Evolutionary conservation across 2,888 invertebrate species (phyloP), one percentile per base, ranked within the genome.

Genomic region (Xestia c-nigrum): DNA sequence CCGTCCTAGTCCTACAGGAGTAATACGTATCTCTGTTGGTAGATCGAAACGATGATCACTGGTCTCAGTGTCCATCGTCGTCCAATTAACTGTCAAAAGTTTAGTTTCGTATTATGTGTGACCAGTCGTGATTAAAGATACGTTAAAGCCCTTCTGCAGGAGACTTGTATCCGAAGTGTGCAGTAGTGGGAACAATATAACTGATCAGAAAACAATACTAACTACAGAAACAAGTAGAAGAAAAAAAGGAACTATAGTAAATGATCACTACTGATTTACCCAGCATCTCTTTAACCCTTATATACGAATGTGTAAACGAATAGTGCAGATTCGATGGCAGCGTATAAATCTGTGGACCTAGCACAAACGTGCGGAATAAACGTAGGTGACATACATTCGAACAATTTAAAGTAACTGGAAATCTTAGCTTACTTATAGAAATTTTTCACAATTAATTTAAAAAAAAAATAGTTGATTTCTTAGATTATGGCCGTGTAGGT

Each of bases 271-370:
- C 66, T 7, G 47, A 12, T 47, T 21, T 47, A 16, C 19, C 40
- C 19, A 24, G 24, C 43, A 52, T 43, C 40, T 55, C n/a, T 2
- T 38, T 38, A 73, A 52, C 19, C 43, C 16, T 40, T 16, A 55
- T 9, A 31, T 14, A 68, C 31, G 38, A 66, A 81, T 57, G 21
- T 66, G 40, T 72, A 79, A 76, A 85, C 75, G 72, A 82, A 84
- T 76, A 74, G 76, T 31, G 38, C 10, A 12, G 5, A 6, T 47
- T 52, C 59, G 76, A 69, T 66, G 68, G 64, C 79, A 31, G 78
- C 81, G 79, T 82, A 67, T 70, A 47, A 71, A 31, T 59, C 9
- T 59, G 31, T 59, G 4, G 24, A 9, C 31, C 59, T 38, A 61
- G 31, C 19, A 61, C 31, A 61, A 61, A 31, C 59, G 31, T 38